phyloP scores from a whole-genome alignment of 2,888 invertebrate species.

The Oscheius myriophilus region DNA sequence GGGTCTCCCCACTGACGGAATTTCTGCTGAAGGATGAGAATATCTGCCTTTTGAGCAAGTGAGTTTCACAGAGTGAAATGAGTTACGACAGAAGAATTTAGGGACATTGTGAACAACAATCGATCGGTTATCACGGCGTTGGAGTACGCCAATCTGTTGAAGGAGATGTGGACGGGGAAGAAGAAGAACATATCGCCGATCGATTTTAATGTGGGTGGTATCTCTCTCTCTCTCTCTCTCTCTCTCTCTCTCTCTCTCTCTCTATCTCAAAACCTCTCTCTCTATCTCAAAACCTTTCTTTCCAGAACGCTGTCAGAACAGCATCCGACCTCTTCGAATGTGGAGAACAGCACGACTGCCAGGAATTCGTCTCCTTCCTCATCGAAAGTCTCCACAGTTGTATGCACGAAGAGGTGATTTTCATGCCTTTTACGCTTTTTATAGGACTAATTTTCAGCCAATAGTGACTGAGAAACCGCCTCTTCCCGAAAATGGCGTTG shows the following conservation, averaged over 20 bases:
- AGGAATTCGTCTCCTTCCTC: conserved; percentile 89
- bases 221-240: not conserved
- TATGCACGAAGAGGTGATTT: conserved; percentile 3
- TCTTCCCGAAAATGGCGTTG: not conserved
- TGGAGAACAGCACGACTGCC: conserved; percentile 92
- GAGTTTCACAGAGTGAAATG: not conserved
- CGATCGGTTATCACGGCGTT: conserved; percentile 36
- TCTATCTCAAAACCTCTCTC: too few species aligned
- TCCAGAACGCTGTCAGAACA: conserved; percentile 83
- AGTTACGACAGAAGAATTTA: not conserved
- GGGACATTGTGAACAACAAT: not conserved
- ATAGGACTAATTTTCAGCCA: too few species aligned
- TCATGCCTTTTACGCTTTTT: too few species aligned
- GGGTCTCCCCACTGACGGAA: conserved; percentile 52
- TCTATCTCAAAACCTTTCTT: conserved; percentile 34
- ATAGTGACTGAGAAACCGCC: too few species aligned
- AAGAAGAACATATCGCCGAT: conserved; percentile 58
- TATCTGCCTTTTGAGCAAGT: conserved; percentile 24
- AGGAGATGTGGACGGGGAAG: conserved; percentile 54
- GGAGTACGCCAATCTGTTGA: conserved; percentile 50
- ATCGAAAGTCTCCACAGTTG: conserved; percentile 83
- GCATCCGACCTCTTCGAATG: conserved; percentile 87
- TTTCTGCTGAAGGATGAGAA: conserved; percentile 46
- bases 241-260: too few species aligned
- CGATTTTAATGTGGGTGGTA: conserved; percentile 52